Conservation (phyloP, 2,888 invertebrate species). For the Nomada flava region DNA sequence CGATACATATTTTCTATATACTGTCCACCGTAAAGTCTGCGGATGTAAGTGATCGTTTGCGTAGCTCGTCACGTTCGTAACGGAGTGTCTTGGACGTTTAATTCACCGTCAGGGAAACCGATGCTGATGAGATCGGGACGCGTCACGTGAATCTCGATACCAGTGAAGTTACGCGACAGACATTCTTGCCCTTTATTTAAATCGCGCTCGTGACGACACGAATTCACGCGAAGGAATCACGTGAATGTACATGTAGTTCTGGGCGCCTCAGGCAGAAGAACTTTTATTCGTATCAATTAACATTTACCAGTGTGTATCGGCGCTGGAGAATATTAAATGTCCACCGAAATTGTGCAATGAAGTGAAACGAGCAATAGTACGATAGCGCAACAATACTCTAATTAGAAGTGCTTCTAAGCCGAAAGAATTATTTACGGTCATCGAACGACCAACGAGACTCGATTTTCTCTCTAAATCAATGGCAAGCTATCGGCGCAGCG, state of each 20-base stretch:
- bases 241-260: not conserved
- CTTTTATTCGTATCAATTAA: constrained; percentile 29
- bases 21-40: constrained; percentile 67
- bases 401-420: not conserved
- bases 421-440: not conserved
- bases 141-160: constrained; percentile 49
- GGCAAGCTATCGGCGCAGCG: not conserved
- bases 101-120: constrained; percentile 48
- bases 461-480: constrained; percentile 4
- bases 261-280: constrained; percentile 7
- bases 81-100: constrained; percentile 36
- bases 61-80: constrained; percentile 70
- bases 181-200: constrained; percentile 33
- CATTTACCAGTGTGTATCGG: not conserved
- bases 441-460: not conserved
- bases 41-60: constrained; percentile 69
- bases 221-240: constrained; percentile 39
- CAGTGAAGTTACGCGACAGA: constrained; percentile 32
- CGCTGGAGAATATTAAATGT: no score
- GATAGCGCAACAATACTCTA: no score
- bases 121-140: constrained; percentile 54
- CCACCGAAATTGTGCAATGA: no score
- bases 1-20: constrained; percentile 80
- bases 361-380: not conserved
- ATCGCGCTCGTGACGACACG: constrained; percentile 28